phyloP scores from a whole-genome alignment of 2,113 vertebrate species.

The Murina feae region DNA sequence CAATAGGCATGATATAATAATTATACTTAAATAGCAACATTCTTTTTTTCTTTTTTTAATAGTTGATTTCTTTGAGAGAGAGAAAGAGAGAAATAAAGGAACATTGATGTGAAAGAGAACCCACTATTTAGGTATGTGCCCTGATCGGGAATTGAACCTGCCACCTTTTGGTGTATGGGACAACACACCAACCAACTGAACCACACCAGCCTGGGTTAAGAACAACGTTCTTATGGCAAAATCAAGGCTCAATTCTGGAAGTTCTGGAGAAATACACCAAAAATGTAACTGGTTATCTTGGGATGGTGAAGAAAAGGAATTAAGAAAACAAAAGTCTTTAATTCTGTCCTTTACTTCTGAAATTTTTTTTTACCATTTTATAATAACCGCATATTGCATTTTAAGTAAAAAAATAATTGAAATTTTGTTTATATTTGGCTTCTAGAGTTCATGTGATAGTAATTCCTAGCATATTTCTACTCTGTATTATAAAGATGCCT shows the following conservation, averaged over 20 bases:
- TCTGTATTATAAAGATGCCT: background rate
- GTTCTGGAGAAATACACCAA: background rate
- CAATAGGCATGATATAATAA: background rate
- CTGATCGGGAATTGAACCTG: background rate
- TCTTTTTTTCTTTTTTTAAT: background rate
- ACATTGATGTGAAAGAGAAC: background rate
- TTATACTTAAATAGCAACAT: background rate
- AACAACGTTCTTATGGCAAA: constrained; percentile 12
- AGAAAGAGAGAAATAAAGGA: too few species aligned
- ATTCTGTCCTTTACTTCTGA: background rate
- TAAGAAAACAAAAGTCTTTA: background rate
- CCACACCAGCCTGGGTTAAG: background rate
- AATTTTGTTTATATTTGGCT: background rate
- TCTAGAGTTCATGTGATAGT: background rate
- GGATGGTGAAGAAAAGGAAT: background rate
- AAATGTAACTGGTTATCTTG: background rate
- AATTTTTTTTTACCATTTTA: background rate
- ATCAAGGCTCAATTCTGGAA: background rate
- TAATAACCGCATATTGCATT: background rate
- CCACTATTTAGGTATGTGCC: background rate
- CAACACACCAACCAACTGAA: background rate
- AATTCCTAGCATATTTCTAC: background rate
- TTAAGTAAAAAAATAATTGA: constrained; percentile 1
- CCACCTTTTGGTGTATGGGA: background rate
- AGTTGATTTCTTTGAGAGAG: background rate